Evolutionary conservation across 2,797 vertebrate species (phyloP).

Genomic region (Argya squamiceps): DNA sequence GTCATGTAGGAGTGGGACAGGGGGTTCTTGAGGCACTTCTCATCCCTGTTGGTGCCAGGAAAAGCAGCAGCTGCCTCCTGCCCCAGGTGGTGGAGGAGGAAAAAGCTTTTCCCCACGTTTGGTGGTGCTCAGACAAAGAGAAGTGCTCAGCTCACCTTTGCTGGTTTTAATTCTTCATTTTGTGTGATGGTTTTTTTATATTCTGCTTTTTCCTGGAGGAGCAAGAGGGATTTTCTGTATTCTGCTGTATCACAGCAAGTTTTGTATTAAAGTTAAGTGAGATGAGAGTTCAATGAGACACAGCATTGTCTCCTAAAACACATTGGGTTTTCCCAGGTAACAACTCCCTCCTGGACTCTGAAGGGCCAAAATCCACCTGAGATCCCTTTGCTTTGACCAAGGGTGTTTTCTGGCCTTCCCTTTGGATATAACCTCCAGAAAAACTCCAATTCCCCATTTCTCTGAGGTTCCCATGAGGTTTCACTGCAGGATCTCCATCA

Average conservation of each 20-base stretch:
- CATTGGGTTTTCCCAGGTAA: fast-evolving
- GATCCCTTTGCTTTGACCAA: not conserved
- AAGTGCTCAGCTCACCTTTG: not conserved
- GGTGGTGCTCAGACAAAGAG: not conserved
- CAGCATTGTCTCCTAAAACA: fast-evolving
- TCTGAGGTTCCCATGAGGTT: fast-evolving
- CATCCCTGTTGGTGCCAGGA: not conserved
- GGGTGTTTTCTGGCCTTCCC: not conserved
- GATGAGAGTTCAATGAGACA: not conserved
- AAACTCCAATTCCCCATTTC: fast-evolving
- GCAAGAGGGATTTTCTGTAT: not conserved
- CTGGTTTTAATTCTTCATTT: not conserved
- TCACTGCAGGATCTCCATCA: fast-evolving
- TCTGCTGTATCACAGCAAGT: not conserved
- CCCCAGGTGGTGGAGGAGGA: not conserved
- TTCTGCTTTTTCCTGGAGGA: not conserved
- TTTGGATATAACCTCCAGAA: not conserved
- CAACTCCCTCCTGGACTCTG: not conserved
- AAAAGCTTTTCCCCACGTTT: not conserved
- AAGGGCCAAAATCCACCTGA: not conserved
- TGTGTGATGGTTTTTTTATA: not conserved
- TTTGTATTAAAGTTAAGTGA: not conserved
- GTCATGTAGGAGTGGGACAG: fast-evolving
- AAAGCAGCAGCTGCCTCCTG: not conserved
- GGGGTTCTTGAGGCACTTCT: fast-evolving